These are phyloP conservation scores for Scolopax rusticola DNA, from an alignment of 2,797 vertebrate genomes.

Conservation along the genomic window DNA sequence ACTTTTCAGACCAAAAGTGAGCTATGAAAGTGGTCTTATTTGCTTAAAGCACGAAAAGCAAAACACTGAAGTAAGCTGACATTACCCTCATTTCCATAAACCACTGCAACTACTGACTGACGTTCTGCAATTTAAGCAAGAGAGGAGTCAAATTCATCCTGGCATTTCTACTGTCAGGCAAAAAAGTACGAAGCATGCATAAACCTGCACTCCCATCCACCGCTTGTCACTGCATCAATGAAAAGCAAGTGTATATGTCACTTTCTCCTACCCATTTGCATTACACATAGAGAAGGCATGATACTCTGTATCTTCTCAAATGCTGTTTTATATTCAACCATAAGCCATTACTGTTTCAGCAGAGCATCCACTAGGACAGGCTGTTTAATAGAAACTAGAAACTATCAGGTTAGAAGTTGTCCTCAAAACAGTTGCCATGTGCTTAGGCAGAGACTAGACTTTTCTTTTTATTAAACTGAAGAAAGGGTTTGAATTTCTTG, in stretches of 20 bases:
- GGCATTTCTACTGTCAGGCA: slow-evolving; percentile 47
- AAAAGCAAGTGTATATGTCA: background rate
- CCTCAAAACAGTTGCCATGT: background rate
- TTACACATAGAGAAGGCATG: background rate
- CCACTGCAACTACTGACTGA: slow-evolving; percentile 35
- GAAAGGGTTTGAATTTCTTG: background rate
- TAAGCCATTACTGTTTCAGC: background rate
- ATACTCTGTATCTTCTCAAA: background rate
- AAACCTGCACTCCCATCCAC: slow-evolving; percentile 17
- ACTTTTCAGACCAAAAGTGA: slow-evolving; percentile 21
- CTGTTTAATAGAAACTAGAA: background rate
- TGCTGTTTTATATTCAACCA: background rate
- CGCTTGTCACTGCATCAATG: background rate
- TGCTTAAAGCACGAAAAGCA: slow-evolving; percentile 26
- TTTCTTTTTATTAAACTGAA: background rate
- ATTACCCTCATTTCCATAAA: slow-evolving; percentile 57
- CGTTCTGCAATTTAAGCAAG: slow-evolving; percentile 47
- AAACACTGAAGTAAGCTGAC: slow-evolving; percentile 61
- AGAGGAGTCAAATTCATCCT: slow-evolving; percentile 47
- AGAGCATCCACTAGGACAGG: background rate
- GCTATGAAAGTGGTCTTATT: background rate
- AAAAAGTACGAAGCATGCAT: background rate
- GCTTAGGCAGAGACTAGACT: background rate
- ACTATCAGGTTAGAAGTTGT: background rate
- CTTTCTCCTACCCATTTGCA: background rate